Conservation (phyloP, 1,140 invertebrate species). For the Reticulitermes speratus region DNA sequence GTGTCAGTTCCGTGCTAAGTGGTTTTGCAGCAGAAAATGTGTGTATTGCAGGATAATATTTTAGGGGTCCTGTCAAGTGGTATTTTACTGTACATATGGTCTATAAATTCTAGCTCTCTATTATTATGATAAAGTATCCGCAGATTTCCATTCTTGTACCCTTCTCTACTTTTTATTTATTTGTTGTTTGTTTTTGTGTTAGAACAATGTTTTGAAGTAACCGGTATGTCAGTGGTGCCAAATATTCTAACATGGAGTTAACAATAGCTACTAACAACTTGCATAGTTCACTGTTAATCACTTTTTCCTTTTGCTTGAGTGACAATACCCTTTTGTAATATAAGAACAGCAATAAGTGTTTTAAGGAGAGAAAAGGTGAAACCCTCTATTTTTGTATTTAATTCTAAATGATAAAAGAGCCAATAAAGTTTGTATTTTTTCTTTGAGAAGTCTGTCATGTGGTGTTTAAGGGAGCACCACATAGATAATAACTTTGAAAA, state of each 20-base stretch:
- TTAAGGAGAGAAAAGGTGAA: slow-evolving; percentile 33
- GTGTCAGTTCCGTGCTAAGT: no score
- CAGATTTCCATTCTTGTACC: no score
- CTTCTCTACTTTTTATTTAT: neutral
- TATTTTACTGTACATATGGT: neutral
- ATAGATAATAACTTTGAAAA: slow-evolving; percentile 28
- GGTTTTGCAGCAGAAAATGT: no score
- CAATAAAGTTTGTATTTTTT: slow-evolving; percentile 40
- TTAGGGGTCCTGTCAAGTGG: neutral
- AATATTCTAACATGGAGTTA: neutral
- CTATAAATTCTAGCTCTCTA: neutral
- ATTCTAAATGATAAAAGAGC: slow-evolving; percentile 39
- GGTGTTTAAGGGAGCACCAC: slow-evolving; percentile 33
- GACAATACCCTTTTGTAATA: slow-evolving; percentile 35
- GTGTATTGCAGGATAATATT: no score
- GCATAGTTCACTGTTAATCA: slow-evolving; percentile 24
- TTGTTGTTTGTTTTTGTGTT: neutral
- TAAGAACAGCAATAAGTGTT: slow-evolving; percentile 37
- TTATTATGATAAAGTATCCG: neutral
- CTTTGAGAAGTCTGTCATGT: slow-evolving; percentile 35
- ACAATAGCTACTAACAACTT: neutral
- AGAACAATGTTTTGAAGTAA: neutral
- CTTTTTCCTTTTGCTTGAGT: slow-evolving; percentile 35
- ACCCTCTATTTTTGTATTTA: slow-evolving; percentile 40
- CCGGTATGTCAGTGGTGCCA: neutral